phyloP scores from a whole-genome alignment of 2,888 invertebrate genomes.

The Athalia circularis region DNA sequence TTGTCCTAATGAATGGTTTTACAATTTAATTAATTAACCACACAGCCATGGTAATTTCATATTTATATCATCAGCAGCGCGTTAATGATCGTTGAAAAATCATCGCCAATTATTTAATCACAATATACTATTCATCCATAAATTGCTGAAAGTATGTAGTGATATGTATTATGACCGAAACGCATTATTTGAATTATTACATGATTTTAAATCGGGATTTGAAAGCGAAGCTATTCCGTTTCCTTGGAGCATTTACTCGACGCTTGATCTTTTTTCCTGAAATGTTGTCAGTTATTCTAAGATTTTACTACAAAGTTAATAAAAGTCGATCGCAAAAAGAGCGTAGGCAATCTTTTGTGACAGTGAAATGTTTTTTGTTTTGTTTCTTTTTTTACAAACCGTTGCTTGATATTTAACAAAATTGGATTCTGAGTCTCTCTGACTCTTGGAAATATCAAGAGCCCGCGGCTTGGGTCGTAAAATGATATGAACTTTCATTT shows the following conservation, averaged over 20 bases:
- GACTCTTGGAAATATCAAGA: neutral
- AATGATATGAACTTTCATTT: neutral
- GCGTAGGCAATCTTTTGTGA: slow-evolving; percentile 2
- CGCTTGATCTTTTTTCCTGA: neutral
- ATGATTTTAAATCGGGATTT: neutral
- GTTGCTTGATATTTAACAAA: no score
- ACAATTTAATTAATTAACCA: slow-evolving; percentile 31
- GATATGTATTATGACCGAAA: slow-evolving; percentile 1
- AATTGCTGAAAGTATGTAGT: neutral
- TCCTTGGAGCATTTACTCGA: neutral
- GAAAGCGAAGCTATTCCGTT: neutral
- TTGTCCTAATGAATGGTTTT: slow-evolving; percentile 12
- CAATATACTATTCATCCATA: neutral
- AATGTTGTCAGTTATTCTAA: neutral
- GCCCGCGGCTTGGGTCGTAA: neutral
- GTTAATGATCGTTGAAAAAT: slow-evolving; percentile 33
- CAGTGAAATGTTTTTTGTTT: neutral
- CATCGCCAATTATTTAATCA: slow-evolving; percentile 13
- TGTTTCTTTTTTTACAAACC: neutral
- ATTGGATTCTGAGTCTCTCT: no score
- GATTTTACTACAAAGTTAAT: neutral
- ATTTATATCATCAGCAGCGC: slow-evolving; percentile 20
- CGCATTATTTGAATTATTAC: slow-evolving; percentile 19
- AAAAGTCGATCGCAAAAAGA: neutral
- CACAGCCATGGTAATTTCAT: slow-evolving; percentile 29